Conservation (phyloP, 2,888 invertebrate genomes). For the Actias luna region DNA sequence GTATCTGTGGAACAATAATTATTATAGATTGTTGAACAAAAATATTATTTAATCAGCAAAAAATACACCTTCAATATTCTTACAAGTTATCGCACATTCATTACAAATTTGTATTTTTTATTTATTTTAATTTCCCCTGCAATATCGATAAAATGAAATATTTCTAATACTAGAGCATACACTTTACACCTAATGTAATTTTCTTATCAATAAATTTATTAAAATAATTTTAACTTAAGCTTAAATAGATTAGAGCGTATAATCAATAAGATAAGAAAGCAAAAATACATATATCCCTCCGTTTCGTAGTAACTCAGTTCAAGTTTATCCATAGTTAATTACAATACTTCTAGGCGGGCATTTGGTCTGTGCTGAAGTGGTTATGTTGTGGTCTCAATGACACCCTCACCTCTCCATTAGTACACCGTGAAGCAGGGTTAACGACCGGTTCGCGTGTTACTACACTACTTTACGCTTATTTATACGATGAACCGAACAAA, state of each 20-base stretch:
- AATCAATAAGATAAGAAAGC: background rate
- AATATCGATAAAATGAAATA: no score
- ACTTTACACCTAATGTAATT: background rate
- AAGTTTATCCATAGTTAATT: slow-evolving; percentile 50
- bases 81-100: no score
- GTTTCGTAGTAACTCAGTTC: background rate
- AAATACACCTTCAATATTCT: no score
- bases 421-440: slow-evolving; percentile 66
- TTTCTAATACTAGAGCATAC: background rate
- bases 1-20: slow-evolving; percentile 10
- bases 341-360: slow-evolving; percentile 56
- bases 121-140: background rate
- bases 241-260: background rate
- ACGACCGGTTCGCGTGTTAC: slow-evolving; percentile 75
- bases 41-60: no score
- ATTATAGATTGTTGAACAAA: no score
- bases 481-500: slow-evolving; percentile 70
- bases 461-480: slow-evolving; percentile 73
- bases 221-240: no score
- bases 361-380: slow-evolving; percentile 52
- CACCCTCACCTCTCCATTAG: slow-evolving; percentile 72
- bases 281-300: background rate
- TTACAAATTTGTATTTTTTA: no score
- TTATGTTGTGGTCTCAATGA: slow-evolving; percentile 65
- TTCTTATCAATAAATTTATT: background rate